Evolutionary conservation across 2,888 invertebrate species (phyloP).

Genomic region (Spisula solida): DNA sequence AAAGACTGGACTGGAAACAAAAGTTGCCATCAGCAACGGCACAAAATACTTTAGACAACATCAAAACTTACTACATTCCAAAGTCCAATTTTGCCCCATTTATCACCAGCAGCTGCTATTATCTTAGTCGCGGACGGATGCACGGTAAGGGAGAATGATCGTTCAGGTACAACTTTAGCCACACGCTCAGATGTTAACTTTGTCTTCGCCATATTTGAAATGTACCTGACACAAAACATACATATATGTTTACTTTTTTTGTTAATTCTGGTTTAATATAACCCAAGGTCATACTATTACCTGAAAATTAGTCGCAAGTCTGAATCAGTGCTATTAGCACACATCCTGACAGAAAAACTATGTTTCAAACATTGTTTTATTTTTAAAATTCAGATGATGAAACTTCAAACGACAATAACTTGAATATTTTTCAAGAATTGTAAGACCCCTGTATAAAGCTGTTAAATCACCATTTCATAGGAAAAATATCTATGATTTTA

Average conservation of each 20-base stretch:
- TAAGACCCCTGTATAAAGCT: too few relatives aligned
- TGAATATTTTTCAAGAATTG: too few relatives aligned
- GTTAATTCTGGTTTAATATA: too few relatives aligned
- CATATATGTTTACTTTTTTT: neutral
- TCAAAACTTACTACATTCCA: conserved; percentile 84
- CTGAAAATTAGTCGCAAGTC: too few relatives aligned
- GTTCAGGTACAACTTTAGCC: conserved; percentile 85
- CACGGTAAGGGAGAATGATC: conserved; percentile 87
- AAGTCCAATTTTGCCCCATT: conserved; percentile 86
- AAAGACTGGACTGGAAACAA: neutral
- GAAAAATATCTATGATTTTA: too few relatives aligned
- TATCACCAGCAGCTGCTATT: conserved; percentile 86
- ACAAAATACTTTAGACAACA: neutral
- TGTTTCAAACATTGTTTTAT: too few relatives aligned
- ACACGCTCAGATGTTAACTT: conserved; percentile 76
- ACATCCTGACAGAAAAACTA: too few relatives aligned
- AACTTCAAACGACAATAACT: too few relatives aligned
- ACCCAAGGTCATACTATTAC: too few relatives aligned
- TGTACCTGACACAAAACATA: conserved; percentile 50
- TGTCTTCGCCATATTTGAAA: conserved; percentile 60
- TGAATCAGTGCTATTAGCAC: too few relatives aligned
- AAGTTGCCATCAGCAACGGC: neutral
- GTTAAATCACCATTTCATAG: too few relatives aligned
- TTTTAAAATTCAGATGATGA: too few relatives aligned
- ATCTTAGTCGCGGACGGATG: conserved; percentile 85